These are phyloP conservation scores for Formica selysi DNA, from an alignment of 1,140 invertebrate genomes.

Conservation along the genomic window DNA sequence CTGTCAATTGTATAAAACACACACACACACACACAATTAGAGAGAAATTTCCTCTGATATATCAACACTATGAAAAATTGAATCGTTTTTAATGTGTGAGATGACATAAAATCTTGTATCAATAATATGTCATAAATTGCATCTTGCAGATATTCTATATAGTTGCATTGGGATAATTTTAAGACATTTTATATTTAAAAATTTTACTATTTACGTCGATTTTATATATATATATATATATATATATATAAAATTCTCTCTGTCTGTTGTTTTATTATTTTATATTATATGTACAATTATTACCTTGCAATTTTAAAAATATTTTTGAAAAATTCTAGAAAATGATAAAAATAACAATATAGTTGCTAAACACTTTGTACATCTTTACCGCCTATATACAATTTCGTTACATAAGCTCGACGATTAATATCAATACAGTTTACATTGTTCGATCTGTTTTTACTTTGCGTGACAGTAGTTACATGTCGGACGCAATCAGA, in stretches of 20 bases:
- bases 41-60: conserved; percentile 14
- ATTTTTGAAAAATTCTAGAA: neutral
- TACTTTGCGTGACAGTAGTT: conserved; percentile 21
- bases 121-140: neutral
- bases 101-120: neutral
- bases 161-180: neutral
- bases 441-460: conserved; percentile 18
- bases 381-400: neutral
- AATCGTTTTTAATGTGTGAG: neutral
- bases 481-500: neutral
- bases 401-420: neutral
- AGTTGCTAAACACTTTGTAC: neutral
- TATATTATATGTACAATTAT: too few relatives aligned
- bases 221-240: neutral
- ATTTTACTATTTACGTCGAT: neutral
- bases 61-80: neutral
- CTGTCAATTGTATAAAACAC: neutral
- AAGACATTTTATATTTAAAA: neutral
- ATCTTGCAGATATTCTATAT: neutral
- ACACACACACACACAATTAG: neutral
- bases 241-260: neutral
- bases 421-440: neutral
- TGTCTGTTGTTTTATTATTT: neutral
- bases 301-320: neutral
- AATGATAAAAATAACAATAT: neutral